Percentiles rank a stretch among this genome's conserved stretches.
Conservation (phyloP, 64 coral and sea anemone genomes). For the Exaiptasia diaphana region DNA sequence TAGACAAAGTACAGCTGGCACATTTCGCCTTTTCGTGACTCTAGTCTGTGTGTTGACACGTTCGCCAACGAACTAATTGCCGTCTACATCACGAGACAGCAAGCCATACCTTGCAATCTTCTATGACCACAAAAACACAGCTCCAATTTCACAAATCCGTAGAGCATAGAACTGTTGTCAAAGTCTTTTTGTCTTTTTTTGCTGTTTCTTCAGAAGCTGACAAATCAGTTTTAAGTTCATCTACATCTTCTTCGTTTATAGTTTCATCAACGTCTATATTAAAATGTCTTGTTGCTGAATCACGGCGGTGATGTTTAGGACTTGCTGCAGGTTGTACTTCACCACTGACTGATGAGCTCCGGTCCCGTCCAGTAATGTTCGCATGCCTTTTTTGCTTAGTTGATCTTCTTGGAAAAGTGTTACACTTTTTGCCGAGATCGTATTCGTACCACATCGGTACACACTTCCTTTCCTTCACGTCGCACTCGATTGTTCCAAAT, state of each 20-base stretch:
- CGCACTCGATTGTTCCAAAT: not conserved
- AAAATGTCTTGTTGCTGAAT: not conserved
- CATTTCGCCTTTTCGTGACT: not conserved
- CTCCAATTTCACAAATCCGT: conserved; percentile 1
- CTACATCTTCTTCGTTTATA: conserved; percentile 6
- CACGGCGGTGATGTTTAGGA: not conserved
- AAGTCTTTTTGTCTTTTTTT: not conserved
- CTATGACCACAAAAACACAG: not conserved
- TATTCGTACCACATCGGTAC: not conserved
- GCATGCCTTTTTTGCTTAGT: not conserved
- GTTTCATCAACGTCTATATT: conserved; percentile 5
- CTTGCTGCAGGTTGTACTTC: not conserved
- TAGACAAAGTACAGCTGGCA: not conserved
- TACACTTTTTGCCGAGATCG: not conserved
- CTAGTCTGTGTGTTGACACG: not conserved
- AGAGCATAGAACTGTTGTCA: conserved; percentile 14
- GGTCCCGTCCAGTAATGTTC: not conserved
- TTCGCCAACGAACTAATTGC: not conserved
- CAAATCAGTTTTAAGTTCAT: conserved; percentile 13
- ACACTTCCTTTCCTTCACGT: not conserved
- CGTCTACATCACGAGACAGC: not conserved
- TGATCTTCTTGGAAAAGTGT: conserved; percentile 3
- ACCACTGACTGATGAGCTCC: not conserved
- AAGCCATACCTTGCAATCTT: not conserved
- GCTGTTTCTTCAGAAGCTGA: not conserved